These are phyloP conservation scores for Tetragonula clypearis DNA, from an alignment of 1,140 invertebrate species.

Conservation along the genomic window DNA sequence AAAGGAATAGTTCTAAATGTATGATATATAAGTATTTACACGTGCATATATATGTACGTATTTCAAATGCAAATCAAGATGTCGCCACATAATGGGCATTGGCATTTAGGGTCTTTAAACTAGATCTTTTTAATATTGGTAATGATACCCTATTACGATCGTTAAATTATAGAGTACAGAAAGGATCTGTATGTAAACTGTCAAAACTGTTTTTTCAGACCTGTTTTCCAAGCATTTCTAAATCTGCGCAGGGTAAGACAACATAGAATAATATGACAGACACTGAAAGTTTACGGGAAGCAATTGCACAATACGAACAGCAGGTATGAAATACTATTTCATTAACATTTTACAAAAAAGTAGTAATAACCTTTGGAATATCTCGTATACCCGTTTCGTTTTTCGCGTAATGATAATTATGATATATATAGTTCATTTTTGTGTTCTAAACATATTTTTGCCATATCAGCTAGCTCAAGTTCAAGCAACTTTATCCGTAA, in stretches of 20 bases:
- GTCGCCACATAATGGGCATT: conserved; percentile 18
- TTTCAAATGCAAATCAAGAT: conserved; percentile 3
- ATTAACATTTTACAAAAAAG: neutral
- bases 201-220: neutral
- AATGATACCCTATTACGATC: neutral
- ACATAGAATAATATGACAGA: conserved; percentile 63
- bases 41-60: neutral
- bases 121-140: conserved; percentile 7
- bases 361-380: conserved; percentile 4
- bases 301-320: conserved; percentile 81
- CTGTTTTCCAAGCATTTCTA: neutral
- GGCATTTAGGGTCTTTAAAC: neutral
- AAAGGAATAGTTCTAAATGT: neutral
- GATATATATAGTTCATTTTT: neutral
- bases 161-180: conserved; percentile 15
- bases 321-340: conserved; percentile 76
- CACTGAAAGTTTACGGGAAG: conserved; percentile 71
- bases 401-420: neutral
- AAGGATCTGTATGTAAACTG: conserved; percentile 25
- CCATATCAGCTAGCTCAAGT: conserved; percentile 83
- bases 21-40: neutral
- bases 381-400: neutral
- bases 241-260: neutral
- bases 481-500: conserved; percentile 82
- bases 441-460: conserved; percentile 7